Percentiles rank a stretch among this genome's conserved stretches.
phyloP scores from a whole-genome alignment of 2,113 vertebrate species.

The Myanophis thanlyinensis region DNA sequence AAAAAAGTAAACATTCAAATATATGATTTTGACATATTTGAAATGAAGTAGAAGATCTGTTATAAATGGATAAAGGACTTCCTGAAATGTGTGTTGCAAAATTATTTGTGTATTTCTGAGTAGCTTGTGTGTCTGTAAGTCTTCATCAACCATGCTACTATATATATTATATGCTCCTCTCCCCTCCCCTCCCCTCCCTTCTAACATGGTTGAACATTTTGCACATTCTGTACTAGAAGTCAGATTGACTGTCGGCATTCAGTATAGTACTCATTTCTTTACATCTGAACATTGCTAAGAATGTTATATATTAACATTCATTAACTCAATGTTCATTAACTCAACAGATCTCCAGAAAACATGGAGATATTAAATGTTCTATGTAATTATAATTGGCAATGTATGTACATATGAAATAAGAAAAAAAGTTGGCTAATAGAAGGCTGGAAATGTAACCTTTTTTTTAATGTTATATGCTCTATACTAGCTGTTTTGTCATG shows the following conservation, averaged over 20 bases:
- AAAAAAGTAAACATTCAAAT: background rate
- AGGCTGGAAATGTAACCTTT: background rate
- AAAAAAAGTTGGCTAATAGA: background rate
- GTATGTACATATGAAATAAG: background rate
- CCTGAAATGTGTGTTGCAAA: conserved; percentile 3
- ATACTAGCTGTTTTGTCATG: background rate
- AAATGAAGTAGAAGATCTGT: background rate
- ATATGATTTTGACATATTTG: background rate
- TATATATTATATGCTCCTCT: background rate
- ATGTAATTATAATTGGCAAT: background rate
- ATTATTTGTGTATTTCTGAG: background rate
- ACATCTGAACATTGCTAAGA: background rate
- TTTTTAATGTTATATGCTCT: background rate
- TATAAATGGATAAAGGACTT: background rate
- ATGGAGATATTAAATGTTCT: background rate
- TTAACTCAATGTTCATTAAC: background rate
- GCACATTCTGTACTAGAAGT: background rate
- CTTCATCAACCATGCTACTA: background rate
- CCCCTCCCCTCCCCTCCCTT: background rate
- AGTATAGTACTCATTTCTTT: background rate
- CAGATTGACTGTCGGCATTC: background rate
- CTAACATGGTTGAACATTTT: background rate
- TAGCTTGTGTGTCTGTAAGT: background rate
- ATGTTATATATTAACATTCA: background rate
- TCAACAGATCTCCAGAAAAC: background rate